A percentile compares a stretch with the other conserved stretches of the same genome.
These are phyloP conservation scores for Sphaerophoria taeniata DNA, from an alignment of 2,888 invertebrate species.

Conservation along the genomic window DNA sequence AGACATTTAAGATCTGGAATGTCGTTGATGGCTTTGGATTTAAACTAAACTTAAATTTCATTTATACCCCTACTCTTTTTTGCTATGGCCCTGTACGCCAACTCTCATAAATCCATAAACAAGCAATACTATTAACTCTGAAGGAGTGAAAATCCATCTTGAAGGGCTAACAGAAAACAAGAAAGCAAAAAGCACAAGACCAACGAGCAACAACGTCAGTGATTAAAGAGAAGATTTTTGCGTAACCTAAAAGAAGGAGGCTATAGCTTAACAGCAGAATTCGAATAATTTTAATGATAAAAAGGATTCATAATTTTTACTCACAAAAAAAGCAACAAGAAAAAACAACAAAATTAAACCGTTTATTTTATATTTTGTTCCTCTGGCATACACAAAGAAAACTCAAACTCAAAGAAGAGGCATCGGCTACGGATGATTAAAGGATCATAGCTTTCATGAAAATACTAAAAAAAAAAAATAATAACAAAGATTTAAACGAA, in stretches of 20 bases:
- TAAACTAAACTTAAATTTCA: no score
- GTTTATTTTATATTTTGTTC: neutral
- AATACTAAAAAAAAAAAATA: conserved; percentile 39
- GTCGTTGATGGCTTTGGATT: no score
- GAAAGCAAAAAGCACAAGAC: conserved; percentile 2
- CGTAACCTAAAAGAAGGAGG: neutral
- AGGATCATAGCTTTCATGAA: conserved; percentile 68
- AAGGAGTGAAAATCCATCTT: conserved; percentile 18
- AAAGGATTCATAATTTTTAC: conserved; percentile 66
- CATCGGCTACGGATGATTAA: conserved; percentile 64
- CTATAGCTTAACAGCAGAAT: conserved; percentile 34
- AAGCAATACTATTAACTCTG: conserved; percentile 46
- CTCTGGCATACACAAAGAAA: conserved; percentile 6
- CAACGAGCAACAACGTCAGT: conserved; percentile 24
- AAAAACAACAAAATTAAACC: neutral
- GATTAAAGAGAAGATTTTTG: conserved; percentile 7
- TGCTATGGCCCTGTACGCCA: neutral
- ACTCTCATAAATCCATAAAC: conserved; percentile 45
- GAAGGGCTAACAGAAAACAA: conserved; percentile 30
- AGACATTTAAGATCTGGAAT: no score
- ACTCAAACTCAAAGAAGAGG: conserved; percentile 23
- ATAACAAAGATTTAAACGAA: conserved; percentile 40
- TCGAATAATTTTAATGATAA: conserved; percentile 71
- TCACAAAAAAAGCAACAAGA: conserved; percentile 29
- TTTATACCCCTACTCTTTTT: neutral